Conservation (phyloP, 2,888 invertebrate genomes). For the Platycheirus rosarum region DNA sequence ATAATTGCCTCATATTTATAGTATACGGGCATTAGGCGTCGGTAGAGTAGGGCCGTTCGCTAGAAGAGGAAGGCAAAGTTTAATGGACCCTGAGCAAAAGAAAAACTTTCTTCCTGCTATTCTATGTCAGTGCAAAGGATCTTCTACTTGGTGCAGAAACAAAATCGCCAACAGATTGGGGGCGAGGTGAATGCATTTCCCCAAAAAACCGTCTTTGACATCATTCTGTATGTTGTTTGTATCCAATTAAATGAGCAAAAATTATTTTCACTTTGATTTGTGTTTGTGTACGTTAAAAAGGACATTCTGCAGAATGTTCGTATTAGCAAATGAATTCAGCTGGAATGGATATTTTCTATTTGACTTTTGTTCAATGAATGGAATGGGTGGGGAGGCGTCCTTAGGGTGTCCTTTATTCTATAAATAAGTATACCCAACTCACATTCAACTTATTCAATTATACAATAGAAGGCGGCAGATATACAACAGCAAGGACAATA, state of each 20-base stretch:
- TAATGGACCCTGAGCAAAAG: constrained; percentile 57
- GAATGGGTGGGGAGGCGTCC: not conserved
- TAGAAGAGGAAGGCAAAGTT: constrained; percentile 47
- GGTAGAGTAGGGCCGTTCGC: not conserved
- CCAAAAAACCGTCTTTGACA: constrained; percentile 38
- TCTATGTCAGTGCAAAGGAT: constrained; percentile 13
- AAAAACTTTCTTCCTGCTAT: constrained; percentile 9
- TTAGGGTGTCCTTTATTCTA: constrained; percentile 25
- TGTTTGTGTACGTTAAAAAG: constrained; percentile 61
- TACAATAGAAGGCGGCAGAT: constrained; percentile 17
- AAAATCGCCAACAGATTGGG: too few species aligned
- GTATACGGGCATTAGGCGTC: constrained; percentile 50
- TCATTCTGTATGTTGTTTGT: constrained; percentile 29
- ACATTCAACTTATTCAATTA: constrained; percentile 58
- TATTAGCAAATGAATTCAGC: constrained; percentile 68
- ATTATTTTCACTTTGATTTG: constrained; percentile 70
- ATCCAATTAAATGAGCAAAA: constrained; percentile 70
- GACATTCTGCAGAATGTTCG: constrained; percentile 63
- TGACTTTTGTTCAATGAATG: constrained; percentile 46
- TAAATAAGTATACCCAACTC: not conserved
- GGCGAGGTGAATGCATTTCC: constrained; percentile 37
- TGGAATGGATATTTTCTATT: constrained; percentile 62
- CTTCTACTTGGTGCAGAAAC: too few species aligned
- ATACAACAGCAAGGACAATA: constrained; percentile 60
- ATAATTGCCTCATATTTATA: constrained; percentile 72